Evolutionary conservation across 2,888 invertebrate species (phyloP), one percentile per base, ranked within the genome.

Genomic region (Lepidonotus clava): DNA sequence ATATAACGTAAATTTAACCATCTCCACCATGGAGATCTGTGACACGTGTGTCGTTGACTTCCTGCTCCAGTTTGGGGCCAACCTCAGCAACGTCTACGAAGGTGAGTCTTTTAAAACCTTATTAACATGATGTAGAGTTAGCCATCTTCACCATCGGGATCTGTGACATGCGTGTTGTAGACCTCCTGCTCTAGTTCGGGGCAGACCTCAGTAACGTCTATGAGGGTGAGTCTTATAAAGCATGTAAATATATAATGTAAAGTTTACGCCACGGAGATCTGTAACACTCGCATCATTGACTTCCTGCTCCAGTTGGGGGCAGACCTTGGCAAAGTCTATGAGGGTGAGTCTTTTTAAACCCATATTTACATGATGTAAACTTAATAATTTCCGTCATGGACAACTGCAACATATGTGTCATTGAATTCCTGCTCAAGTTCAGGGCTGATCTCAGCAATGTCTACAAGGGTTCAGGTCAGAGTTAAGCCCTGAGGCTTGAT

Each of bases 391-490:
- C 87, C 24, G 90, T 90, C n/a, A 88, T 91, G 86, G 91, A 90
- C 61, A 87, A 90, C 77, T 90, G 90, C 80, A 87, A 89, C 18
- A 90, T 91, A 6, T 85, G 89, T 61, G 90, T 92, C 24, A 89
- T 91, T 11, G 89, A 89, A 38, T 89, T 90, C 76, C 89, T 91
- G 32, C 88, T 92, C 67, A 88, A 89, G 36, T 91, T 90, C 84
- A 90, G 90, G 0, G 90, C 91, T 18, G 87, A 91, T 84, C 88
- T 92, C 21, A 89, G 89, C 80, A 86, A 87, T 21, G 88, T 91
- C 32, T 90, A 91, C 84, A 91, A 91, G 88, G 91, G 91, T 91
- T n/a, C n/a, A n/a, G n/a, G n/a, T n/a, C n/a, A n/a, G n/a, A n/a
- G n/a, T n/a, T n/a, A n/a, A n/a, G n/a, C n/a, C n/a, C n/a, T n/a